Conservation (phyloP, 2,797 vertebrate genomes). For the Cercopithecus petaurista region DNA sequence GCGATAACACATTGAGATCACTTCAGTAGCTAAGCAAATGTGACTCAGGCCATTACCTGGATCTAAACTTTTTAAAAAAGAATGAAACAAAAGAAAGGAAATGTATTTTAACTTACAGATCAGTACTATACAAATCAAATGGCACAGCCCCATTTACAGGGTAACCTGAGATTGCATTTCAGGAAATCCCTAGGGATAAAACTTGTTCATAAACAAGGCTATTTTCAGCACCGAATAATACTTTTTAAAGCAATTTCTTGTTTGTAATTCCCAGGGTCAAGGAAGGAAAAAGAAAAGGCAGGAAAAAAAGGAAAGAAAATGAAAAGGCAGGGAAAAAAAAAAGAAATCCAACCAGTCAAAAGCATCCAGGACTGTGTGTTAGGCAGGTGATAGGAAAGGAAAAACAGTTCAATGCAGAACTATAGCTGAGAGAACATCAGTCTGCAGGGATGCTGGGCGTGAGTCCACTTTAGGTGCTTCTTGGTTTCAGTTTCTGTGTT, state of each 20-base stretch:
- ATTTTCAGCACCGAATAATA: slow-evolving; percentile 54
- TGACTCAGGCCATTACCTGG: slow-evolving; percentile 43
- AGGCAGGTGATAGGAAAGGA: not conserved
- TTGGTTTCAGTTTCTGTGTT: not conserved
- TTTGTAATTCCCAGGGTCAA: slow-evolving; percentile 20
- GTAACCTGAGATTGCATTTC: not conserved
- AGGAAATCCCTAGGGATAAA: slow-evolving; percentile 38
- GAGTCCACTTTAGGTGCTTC: not conserved
- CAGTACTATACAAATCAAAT: slow-evolving; percentile 43
- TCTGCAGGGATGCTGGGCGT: not conserved
- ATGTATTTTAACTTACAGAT: slow-evolving; percentile 61
- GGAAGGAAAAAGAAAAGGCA: not conserved
- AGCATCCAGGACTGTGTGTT: not conserved
- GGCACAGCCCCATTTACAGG: not conserved
- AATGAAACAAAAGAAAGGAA: not conserved
- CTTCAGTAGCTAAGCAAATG: slow-evolving; percentile 60
- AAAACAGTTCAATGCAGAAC: not conserved
- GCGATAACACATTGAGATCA: not conserved
- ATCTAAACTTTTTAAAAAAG: slow-evolving; percentile 9
- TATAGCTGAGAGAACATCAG: not conserved
- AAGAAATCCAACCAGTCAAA: not conserved
- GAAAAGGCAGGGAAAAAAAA: not conserved
- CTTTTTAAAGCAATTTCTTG: slow-evolving; percentile 23
- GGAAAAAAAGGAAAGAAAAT: not conserved
- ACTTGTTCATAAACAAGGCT: slow-evolving; percentile 40